Evolutionary conservation across 2,113 vertebrate species (phyloP).

Genomic region (human): GRCh38 chr1:42114501-42115000

Average conservation of each 20-base stretch:
- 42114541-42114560: not conserved
- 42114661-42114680: not conserved
- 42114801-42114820: not conserved
- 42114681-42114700: constrained; percentile 21
- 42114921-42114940: not conserved
- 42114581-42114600: not conserved
- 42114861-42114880: constrained; percentile 12
- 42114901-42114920: constrained; percentile 28
- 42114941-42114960: not conserved
- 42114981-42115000: not conserved
- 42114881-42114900: not conserved
- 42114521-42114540: not conserved
- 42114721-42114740: not conserved
- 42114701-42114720: not conserved
- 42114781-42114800: not conserved
- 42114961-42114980: not conserved
- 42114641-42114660: not conserved
- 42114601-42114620: not conserved
- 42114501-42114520: not conserved
- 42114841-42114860: not conserved
- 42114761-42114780: constrained; percentile 23
- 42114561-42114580: not conserved
- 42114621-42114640: not conserved
- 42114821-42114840: not conserved
- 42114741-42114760: not conserved